These are phyloP conservation scores for Chelonia mydas DNA, from an alignment of 2,797 vertebrate genomes.

Conservation along the genomic window DNA sequence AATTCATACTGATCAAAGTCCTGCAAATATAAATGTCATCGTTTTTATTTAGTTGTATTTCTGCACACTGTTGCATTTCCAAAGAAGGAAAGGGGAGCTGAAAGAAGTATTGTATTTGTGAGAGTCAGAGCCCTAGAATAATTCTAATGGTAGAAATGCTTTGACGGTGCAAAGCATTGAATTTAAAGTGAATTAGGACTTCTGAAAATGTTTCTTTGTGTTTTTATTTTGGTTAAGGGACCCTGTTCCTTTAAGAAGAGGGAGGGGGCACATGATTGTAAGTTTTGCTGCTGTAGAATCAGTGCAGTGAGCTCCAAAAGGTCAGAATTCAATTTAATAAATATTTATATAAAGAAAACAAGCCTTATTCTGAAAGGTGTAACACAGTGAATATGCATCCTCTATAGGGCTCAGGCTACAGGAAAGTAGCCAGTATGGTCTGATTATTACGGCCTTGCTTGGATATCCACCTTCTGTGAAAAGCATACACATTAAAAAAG, in stretches of 20 bases:
- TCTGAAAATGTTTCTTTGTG: background rate
- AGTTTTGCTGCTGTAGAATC: background rate
- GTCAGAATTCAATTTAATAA: background rate
- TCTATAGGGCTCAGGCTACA: background rate
- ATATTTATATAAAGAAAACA: background rate
- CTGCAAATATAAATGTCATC: background rate
- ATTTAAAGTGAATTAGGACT: background rate
- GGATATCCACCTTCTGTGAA: background rate
- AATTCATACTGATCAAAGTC: background rate
- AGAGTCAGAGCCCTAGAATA: background rate
- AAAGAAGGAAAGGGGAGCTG: background rate
- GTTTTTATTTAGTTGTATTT: background rate
- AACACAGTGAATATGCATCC: background rate
- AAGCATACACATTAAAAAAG: background rate
- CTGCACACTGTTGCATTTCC: background rate
- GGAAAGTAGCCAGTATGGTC: background rate
- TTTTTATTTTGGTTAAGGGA: background rate
- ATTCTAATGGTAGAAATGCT: background rate
- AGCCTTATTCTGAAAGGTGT: background rate
- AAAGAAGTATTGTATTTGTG: background rate
- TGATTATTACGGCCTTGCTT: background rate
- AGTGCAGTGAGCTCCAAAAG: background rate
- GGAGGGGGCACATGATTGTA: fast-evolving
- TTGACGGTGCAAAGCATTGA: background rate
- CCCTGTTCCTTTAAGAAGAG: background rate